phyloP scores from a whole-genome alignment of 1,140 invertebrate genomes.

The Chrysomallon squamiferum region DNA sequence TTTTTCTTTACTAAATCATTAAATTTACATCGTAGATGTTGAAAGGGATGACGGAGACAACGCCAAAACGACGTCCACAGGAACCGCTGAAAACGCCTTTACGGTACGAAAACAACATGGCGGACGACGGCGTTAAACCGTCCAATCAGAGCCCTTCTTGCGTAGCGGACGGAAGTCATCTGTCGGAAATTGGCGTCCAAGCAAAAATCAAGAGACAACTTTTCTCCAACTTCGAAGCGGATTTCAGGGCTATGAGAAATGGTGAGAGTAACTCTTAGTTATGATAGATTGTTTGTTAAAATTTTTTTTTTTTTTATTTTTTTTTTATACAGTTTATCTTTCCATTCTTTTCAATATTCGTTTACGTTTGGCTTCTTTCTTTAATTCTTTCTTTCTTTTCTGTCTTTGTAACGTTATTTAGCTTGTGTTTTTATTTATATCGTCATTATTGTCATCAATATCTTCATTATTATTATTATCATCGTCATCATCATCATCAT shows the following conservation, averaged over 20 bases:
- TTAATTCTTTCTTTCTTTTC: background rate
- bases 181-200: background rate
- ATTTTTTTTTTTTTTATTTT: background rate
- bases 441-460: no score
- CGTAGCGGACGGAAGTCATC: background rate
- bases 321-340: background rate
- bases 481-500: background rate
- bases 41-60: background rate
- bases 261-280: background rate
- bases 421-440: background rate
- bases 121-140: background rate
- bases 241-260: background rate
- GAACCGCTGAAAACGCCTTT: background rate
- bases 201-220: slow-evolving; percentile 6
- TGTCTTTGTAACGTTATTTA: background rate
- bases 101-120: background rate
- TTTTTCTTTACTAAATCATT: no score
- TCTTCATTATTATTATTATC: background rate
- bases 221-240: background rate
- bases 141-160: background rate
- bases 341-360: background rate
- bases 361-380: background rate
- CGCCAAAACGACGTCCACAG: slow-evolving; percentile 1
- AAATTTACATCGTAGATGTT: background rate
- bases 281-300: background rate